These are phyloP conservation scores for Sebastes dallii DNA, from an alignment of 2,797 vertebrate genomes.

Conservation along the genomic window DNA sequence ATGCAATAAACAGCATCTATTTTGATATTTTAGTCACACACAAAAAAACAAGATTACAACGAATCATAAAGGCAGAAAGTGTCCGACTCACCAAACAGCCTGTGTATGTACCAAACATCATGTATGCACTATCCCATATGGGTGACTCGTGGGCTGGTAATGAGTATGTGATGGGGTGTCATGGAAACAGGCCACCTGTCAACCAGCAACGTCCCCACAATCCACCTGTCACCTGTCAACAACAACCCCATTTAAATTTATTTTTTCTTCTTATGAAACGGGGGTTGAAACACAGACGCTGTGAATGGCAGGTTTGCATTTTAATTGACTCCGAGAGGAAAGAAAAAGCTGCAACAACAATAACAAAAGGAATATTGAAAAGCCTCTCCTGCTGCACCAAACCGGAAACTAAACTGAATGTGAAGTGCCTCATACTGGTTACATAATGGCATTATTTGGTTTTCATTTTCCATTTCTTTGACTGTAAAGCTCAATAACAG, in stretches of 20 bases:
- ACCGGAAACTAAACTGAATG: neutral
- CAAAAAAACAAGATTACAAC: neutral
- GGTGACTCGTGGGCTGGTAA: slow-evolving; percentile 6
- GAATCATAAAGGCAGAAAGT: slow-evolving; percentile 1
- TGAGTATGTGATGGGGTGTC: slow-evolving; percentile 26
- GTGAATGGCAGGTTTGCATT: slow-evolving; percentile 30
- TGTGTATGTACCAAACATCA: slow-evolving; percentile 13
- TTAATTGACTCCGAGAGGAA: slow-evolving; percentile 22
- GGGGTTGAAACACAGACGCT: neutral
- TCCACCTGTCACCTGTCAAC: slow-evolving; percentile 51
- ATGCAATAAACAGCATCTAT: neutral
- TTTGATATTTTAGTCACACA: neutral
- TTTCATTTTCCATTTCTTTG: neutral
- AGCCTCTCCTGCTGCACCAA: neutral
- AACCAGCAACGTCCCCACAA: slow-evolving; percentile 33
- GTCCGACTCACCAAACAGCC: neutral
- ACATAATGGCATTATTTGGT: neutral
- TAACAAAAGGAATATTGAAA: slow-evolving; percentile 18
- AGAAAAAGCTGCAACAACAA: slow-evolving; percentile 16
- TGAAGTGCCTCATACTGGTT: neutral
- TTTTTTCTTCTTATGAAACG: neutral
- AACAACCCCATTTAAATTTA: neutral
- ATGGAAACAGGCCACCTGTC: slow-evolving; percentile 53
- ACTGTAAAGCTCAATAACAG: neutral
- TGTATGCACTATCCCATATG: neutral